Percentiles rank a stretch among this genome's conserved stretches.
phyloP scores from a whole-genome alignment of 2,797 vertebrate genomes.

The Heteromormyrus szaboi region DNA sequence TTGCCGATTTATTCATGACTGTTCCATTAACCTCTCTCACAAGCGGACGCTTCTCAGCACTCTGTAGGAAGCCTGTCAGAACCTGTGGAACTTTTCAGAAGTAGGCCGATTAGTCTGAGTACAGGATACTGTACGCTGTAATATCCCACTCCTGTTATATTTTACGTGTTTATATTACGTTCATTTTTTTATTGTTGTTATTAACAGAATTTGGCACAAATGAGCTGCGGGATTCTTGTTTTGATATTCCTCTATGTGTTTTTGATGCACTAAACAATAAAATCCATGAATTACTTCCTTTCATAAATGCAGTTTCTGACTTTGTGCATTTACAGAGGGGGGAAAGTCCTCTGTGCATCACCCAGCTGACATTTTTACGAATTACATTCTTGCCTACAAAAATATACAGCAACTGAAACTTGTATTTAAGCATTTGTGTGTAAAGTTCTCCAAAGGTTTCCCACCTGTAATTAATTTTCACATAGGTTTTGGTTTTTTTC shows the following conservation, averaged over 20 bases:
- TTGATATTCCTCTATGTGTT: not conserved
- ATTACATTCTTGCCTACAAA: not conserved
- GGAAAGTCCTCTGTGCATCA: not conserved
- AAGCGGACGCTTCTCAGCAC: not conserved
- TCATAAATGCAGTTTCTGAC: not conserved
- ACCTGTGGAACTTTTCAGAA: not conserved
- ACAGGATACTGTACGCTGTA: not conserved
- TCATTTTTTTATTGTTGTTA: not conserved
- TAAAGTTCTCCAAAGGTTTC: not conserved
- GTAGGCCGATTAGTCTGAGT: not conserved
- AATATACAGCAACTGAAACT: not conserved
- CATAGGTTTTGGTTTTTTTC: not conserved
- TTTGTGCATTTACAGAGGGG: not conserved
- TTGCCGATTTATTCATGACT: not conserved
- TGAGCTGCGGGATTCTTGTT: not conserved
- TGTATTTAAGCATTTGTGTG: not conserved
- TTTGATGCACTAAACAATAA: constrained; percentile 3
- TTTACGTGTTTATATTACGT: not conserved
- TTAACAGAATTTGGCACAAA: not conserved
- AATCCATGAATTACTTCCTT: not conserved
- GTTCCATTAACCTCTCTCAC: not conserved
- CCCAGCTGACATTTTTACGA: not conserved
- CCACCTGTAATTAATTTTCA: not conserved
- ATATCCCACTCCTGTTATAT: not conserved
- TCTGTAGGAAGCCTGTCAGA: not conserved